Conservation (phyloP, 2,797 vertebrate species). For the Rhinatrema bivittatum region DNA sequence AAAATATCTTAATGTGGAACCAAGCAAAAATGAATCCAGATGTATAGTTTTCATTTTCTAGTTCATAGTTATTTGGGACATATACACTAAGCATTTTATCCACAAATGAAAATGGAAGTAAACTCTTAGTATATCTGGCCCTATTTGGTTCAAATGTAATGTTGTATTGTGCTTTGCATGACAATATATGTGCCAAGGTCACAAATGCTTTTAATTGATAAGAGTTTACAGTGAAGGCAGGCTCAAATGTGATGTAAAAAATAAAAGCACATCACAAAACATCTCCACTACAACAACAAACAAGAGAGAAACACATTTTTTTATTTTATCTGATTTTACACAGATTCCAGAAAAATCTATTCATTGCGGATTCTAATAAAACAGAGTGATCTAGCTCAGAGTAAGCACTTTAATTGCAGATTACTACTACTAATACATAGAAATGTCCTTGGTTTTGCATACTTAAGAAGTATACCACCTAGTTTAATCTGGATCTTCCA, state of each 20-base stretch:
- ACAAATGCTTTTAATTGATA: constrained; percentile 47
- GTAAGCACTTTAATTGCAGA: constrained; percentile 39
- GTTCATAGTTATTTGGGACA: constrained; percentile 37
- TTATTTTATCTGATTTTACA: too few species aligned
- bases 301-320: constrained; percentile 35
- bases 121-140: too few species aligned
- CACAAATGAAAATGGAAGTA: too few species aligned
- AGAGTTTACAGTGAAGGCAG: constrained; percentile 30
- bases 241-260: constrained; percentile 25
- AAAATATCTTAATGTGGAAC: constrained; percentile 40
- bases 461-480: too few species aligned
- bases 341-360: too few species aligned
- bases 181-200: constrained; percentile 54
- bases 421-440: constrained; percentile 25
- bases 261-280: constrained; percentile 14
- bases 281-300: constrained; percentile 25
- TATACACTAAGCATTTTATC: too few species aligned
- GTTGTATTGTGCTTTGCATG: constrained; percentile 56
- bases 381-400: constrained; percentile 33
- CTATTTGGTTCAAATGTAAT: constrained; percentile 46
- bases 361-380: too few species aligned
- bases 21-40: constrained; percentile 35
- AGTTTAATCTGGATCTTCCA: constrained; percentile 41
- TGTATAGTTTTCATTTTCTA: constrained; percentile 40
- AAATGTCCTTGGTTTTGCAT: constrained; percentile 43